Conservation (phyloP, 2,888 invertebrate genomes). For the Metallyticus violacea region DNA sequence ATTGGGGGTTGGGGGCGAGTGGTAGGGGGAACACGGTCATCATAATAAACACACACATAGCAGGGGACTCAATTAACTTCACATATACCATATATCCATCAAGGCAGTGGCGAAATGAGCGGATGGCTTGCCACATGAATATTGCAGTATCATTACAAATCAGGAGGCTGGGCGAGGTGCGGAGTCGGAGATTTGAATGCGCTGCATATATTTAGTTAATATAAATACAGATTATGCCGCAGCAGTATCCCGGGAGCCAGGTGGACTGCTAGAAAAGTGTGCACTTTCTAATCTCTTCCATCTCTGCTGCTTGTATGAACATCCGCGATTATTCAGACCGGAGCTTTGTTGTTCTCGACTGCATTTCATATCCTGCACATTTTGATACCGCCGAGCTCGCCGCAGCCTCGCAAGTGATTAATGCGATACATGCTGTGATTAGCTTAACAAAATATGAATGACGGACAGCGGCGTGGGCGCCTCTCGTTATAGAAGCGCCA, state of each 20-base stretch:
- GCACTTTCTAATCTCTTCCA: background rate
- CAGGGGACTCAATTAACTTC: slow-evolving; percentile 31
- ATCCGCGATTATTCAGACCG: slow-evolving; percentile 10
- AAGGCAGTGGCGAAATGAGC: slow-evolving; percentile 9
- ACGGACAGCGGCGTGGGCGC: background rate
- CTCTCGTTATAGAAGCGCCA: background rate
- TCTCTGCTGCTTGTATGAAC: background rate
- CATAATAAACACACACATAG: slow-evolving; percentile 22
- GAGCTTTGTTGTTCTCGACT: background rate
- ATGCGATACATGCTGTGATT: background rate
- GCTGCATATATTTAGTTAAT: slow-evolving; percentile 23
- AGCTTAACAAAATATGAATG: background rate
- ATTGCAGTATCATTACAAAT: slow-evolving; percentile 21
- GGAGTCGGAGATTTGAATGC: slow-evolving; percentile 17
- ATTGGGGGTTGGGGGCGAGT: slow-evolving; percentile 1
- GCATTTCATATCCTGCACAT: slow-evolving; percentile 1
- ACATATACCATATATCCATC: slow-evolving; percentile 24
- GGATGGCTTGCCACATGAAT: slow-evolving; percentile 22
- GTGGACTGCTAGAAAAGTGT: background rate
- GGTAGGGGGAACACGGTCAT: background rate
- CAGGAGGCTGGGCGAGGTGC: background rate
- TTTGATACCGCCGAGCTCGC: background rate
- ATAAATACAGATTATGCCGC: slow-evolving; percentile 9
- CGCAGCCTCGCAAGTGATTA: background rate
- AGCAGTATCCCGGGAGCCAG: background rate